Conservation (phyloP, 2,888 invertebrate genomes). For the Tridacna crocea region DNA sequence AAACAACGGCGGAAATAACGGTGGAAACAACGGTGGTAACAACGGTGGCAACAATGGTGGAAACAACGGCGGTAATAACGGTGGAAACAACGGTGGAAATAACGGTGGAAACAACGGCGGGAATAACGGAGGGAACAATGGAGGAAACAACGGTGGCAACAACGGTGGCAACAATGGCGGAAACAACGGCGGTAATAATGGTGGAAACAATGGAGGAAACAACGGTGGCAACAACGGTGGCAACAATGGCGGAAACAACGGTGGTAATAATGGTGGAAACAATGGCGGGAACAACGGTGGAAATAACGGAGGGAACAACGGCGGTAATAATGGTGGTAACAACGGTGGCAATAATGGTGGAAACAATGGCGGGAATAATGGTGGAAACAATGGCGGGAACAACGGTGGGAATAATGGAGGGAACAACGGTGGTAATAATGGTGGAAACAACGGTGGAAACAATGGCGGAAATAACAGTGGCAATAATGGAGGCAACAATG, state of each 20-base stretch:
- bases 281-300: conserved; percentile 5
- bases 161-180: conserved; percentile 20
- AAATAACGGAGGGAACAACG: not conserved
- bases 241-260: not conserved
- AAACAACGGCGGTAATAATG: conserved; percentile 19
- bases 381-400: conserved; percentile 7
- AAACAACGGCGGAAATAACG: conserved; percentile 20
- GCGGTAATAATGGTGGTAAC: conserved; percentile 6
- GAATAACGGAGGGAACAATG: conserved; percentile 14
- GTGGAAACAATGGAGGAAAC: conserved; percentile 3
- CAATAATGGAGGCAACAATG: conserved; percentile 17
- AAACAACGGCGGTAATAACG: not conserved
- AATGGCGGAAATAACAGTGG: conserved; percentile 12
- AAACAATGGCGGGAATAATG: conserved; percentile 11
- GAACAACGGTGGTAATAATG: not conserved
- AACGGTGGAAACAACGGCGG: conserved; percentile 13
- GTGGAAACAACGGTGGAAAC: conserved; percentile 8
- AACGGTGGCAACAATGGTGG: conserved; percentile 12
- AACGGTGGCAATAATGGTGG: conserved; percentile 11
- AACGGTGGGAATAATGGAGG: conserved; percentile 9
- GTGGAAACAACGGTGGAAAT: conserved; percentile 2
- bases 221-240: conserved; percentile 12
- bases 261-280: conserved; percentile 1
- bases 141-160: conserved; percentile 11
- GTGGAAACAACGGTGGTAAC: conserved; percentile 13